These are phyloP conservation scores for Ischnura elegans DNA, from an alignment of 2,888 invertebrate species.

Conservation along the genomic window DNA sequence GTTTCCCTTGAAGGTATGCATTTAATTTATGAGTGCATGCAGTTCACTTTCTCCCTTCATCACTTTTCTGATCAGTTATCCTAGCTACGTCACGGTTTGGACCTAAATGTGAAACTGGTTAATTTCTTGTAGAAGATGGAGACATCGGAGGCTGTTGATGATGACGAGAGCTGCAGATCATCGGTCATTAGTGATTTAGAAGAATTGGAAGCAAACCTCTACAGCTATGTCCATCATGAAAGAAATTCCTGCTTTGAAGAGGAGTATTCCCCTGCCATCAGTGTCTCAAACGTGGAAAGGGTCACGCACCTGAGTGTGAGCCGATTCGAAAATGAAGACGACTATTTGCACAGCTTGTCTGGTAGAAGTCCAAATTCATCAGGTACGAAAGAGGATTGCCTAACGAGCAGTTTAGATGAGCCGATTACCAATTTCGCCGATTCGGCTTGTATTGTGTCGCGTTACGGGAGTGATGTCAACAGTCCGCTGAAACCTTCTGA, in stretches of 20 bases:
- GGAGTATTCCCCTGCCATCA: not conserved
- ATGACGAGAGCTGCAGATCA: constrained; percentile 35
- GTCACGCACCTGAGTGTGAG: not conserved
- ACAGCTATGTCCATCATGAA: constrained; percentile 39
- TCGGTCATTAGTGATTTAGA: constrained; percentile 60
- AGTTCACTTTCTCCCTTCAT: not conserved
- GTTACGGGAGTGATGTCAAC: not conserved
- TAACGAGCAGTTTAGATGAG: not conserved
- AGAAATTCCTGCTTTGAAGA: not conserved
- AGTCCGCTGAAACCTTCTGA: not conserved
- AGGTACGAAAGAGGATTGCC: not conserved
- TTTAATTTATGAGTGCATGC: not conserved
- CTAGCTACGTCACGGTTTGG: not conserved
- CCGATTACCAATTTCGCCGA: not conserved
- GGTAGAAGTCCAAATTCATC: not conserved
- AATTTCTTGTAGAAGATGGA: constrained; percentile 19
- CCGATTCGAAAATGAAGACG: not conserved
- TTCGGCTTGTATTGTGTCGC: not conserved
- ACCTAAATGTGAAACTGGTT: constrained; percentile 5
- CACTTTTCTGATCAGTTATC: not conserved
- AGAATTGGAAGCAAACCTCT: constrained; percentile 57
- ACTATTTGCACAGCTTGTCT: not conserved
- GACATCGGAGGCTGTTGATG: constrained; percentile 36
- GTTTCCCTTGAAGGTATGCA: constrained; percentile 17
- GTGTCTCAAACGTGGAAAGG: not conserved